Evolutionary conservation across 2,113 vertebrate genomes (phyloP), one percentile per base, ranked within the genome.

Genomic region (Platanista minor): DNA sequence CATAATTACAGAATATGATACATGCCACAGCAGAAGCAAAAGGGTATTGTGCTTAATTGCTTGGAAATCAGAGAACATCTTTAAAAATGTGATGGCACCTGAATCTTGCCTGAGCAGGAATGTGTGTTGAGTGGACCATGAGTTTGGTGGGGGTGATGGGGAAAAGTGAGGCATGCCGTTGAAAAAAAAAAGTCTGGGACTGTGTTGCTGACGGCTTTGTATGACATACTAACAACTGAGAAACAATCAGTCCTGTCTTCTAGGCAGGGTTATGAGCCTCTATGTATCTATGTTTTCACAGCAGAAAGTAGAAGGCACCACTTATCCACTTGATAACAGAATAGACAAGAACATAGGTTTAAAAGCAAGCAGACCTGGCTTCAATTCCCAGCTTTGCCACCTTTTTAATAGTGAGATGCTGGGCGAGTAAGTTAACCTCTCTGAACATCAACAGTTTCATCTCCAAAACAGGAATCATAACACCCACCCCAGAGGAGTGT

Each of bases 11-110:
- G 49, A 75, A 52, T n/a, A 29, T 21, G 46, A 20, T 25, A 54
- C 12, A 8, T 31, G 18, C 33, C 78, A 23, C 20, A 36, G 41
- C 57, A 43, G 39, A 84, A 69, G 14, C 27, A 41, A 81, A 86
- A 62, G 43, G 36, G 12, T 14, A 13, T 20, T 15, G 25, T 13
- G 20, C 11, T 31, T 67, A 23, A n/a, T 6, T 6, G 4, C 69
- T 61, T 87, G 46, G 29, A 83, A 75, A 93, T 67, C 41, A 83
- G 46, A 96, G 52, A 59, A 29, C 41, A 52, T 18, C 36, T 87
- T 94, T 46, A 20, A 59, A 96, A 69, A 9, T 11, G 5, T 17
- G 61, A 46, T 3, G 29, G 25, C 59, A 31, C 33, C 43, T 18
- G 67, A 66, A 39, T 67, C 20, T 36, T 49, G 43, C 54, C n/a